These are phyloP conservation scores for Sceloporus tristichus DNA, from an alignment of 2,113 vertebrate genomes.

Conservation along the genomic window DNA sequence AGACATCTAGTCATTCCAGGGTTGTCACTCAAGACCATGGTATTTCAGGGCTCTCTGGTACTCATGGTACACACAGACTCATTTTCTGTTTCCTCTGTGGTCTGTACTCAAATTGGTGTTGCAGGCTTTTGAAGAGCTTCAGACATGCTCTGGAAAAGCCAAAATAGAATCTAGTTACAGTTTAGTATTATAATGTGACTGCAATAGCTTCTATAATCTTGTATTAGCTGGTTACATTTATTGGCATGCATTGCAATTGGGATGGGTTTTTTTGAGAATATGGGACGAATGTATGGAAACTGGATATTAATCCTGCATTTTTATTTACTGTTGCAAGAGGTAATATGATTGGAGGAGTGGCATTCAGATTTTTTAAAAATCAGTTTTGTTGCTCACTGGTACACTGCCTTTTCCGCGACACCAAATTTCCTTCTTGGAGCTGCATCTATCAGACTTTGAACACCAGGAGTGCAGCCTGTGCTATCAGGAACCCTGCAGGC, in stretches of 20 bases:
- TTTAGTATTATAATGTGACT: neutral
- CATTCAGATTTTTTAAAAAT: neutral
- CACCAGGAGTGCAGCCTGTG: neutral
- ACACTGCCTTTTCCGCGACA: neutral
- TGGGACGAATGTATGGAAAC: neutral
- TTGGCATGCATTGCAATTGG: neutral
- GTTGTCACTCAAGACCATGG: neutral
- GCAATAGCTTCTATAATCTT: neutral
- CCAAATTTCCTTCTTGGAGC: neutral
- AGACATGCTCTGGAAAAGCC: neutral
- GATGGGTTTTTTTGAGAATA: neutral
- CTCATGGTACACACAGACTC: neutral
- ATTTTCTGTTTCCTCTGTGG: neutral
- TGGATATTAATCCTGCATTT: neutral
- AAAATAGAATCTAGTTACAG: neutral
- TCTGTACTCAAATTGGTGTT: neutral
- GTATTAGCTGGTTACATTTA: neutral
- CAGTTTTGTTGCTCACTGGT: neutral
- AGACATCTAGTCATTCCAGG: neutral
- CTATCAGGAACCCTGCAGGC: neutral
- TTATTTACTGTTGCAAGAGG: neutral
- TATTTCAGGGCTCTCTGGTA: neutral
- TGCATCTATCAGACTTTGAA: neutral
- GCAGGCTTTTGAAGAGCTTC: neutral
- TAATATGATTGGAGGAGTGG: neutral